Evolutionary conservation across 2,113 vertebrate species (phyloP).

Genomic region (Synchiropus splendidus): DNA sequence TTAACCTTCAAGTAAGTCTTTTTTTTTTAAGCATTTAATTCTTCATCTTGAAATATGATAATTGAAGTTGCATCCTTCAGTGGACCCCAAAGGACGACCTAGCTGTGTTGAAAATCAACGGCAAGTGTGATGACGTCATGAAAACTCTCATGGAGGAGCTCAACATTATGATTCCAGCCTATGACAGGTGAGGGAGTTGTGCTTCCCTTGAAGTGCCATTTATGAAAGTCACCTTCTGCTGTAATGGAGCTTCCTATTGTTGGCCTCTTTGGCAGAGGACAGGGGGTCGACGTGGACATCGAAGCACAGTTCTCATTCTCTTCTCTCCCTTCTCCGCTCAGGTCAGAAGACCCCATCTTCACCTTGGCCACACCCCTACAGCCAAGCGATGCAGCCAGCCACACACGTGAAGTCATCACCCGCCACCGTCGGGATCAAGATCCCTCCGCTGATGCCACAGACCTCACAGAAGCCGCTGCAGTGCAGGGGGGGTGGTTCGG

Average conservation of each 20-base stretch:
- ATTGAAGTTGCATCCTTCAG: conserved; percentile 60
- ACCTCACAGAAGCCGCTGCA: conserved; percentile 12
- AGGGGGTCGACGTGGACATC: background rate
- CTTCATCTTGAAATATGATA: too few species aligned
- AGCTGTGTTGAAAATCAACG: conserved; percentile 84
- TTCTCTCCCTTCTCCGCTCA: conserved; percentile 33
- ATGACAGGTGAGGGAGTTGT: conserved; percentile 69
- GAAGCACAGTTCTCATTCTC: background rate
- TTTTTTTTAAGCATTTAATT: background rate
- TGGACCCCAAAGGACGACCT: conserved; percentile 95
- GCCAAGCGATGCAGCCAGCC: conserved; percentile 70
- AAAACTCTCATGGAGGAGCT: conserved; percentile 81
- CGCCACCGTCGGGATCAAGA: conserved; percentile 31
- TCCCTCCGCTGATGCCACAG: conserved; percentile 8
- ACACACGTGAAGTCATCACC: conserved; percentile 70
- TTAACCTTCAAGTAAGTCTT: conserved; percentile 86
- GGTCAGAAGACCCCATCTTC: conserved; percentile 85
- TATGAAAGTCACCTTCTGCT: too few species aligned
- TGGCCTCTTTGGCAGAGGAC: too few species aligned
- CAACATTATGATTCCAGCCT: conserved; percentile 71
- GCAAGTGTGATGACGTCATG: conserved; percentile 91
- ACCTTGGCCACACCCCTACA: conserved; percentile 70
- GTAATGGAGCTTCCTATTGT: too few species aligned
- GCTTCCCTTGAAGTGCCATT: too few species aligned
- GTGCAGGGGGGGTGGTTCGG: conserved; percentile 82